Evolutionary conservation across 2,888 invertebrate genomes (phyloP), one percentile per base, ranked within the genome.

Genomic region (Abrostola triplasia): DNA sequence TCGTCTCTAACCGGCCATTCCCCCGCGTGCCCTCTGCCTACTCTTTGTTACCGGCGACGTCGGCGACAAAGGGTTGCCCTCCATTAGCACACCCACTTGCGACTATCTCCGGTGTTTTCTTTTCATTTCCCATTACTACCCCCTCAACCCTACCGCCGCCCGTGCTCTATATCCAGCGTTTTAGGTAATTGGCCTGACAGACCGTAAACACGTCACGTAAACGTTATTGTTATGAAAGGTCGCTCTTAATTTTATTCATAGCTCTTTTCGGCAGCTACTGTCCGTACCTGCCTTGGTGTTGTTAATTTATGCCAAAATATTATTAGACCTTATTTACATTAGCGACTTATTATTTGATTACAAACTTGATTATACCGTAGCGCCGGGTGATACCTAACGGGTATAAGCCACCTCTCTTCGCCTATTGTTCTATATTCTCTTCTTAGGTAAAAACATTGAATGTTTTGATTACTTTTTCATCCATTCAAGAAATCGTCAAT

Each of bases 81-180:
- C 85, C 82, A 85, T 84, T 82, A 83, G 75, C 77, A 70, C 76
- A 70, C 70, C 65, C 73, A 79, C 80, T 85, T 79, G 72, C 65
- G 73, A 70, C 74, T 70, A 78, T 78, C 76, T 83, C 83, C 81
- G 80, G 79, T 88, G 83, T 87, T 87, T 87, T 87, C 85, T 87
- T 86, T 87, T 82, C 80, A 85, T 85, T 83, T 82, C 73, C 73
- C 65, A 71, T 73, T 75, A 73, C 70, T 59, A 52, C 49, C 48
- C 49, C 62, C 51, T 55, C 67, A 65, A 71, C 69, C 69, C 67
- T 64, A 51, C 44, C 52, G 36, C 42, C 13, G 52, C 57, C 54
- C 57, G 54, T 13, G 37, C 56, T 65, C 62, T 59, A 55, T 64
- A 79, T 67, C 57, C 60, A 64, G 68, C 58, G 56, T 61, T 52